Evolutionary conservation across 2,113 vertebrate species (phyloP), one percentile per base, ranked within the genome.

Genomic region (Aegypius monachus): DNA sequence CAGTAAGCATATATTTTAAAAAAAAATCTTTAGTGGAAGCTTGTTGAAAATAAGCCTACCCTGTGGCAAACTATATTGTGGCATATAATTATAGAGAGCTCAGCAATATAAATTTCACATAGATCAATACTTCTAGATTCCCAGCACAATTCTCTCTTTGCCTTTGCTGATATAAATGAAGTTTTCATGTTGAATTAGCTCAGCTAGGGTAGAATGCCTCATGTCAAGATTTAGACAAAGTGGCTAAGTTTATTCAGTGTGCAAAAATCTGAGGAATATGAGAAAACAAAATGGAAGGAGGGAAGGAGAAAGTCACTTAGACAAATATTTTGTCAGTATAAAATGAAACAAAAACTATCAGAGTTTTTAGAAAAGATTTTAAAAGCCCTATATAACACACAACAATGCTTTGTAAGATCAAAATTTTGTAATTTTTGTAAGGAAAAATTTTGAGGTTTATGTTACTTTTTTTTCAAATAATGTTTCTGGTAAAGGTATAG

Each of bases 91-190:
- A 79, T 20, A 72, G 45, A 79, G 47, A 87, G 34, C 7, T 62
- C 75, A 84, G 74, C 59, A 85, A 45, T 85, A 55, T 47, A 83
- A 86, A 88, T 96, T 97, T 95, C 31, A 56, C 10, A 40, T 13
- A 94, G 84, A 96, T 97, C 82, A 91, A 72, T 92, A 88, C 38
- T 72, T 90, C 58, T 23, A 93, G n/a, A 65, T 92, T 97, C 40
- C 45, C 42, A 86, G n/a, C 20, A 94, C 23, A 95, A 47, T 75
- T 84, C 21, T 36, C 7, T 70, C 63, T 89, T 65, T 87, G 48
- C 52, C 38, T 91, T 90, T 83, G 42, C 22, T 87, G 36, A 83
- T 84, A 80, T 66, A 97, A 95, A 95, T 68, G 27, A 97, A 86
- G 42, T n/a, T 74, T 63, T 88, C 26, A 38, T 73, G 66, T 90